These are phyloP conservation scores for Oscheius sp. DNA, from an alignment of 2,888 invertebrate species.

Conservation along the genomic window DNA sequence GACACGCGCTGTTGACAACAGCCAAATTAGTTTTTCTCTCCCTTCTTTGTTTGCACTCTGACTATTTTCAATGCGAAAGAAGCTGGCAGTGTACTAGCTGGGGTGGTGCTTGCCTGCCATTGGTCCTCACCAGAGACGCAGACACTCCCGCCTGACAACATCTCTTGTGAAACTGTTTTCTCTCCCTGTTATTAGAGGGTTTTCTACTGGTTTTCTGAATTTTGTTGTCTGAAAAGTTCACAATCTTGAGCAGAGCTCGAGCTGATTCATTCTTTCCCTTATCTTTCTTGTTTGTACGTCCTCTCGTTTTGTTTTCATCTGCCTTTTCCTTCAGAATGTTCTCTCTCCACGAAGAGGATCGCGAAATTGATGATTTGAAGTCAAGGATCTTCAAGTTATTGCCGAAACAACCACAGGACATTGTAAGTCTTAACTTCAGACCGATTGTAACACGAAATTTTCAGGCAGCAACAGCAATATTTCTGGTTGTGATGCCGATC, in stretches of 20 bases:
- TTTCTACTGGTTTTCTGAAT: background rate
- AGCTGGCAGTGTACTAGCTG: background rate
- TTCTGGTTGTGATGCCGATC: conserved; percentile 61
- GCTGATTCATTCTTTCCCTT: background rate
- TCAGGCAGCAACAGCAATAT: conserved; percentile 62
- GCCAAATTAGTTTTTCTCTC: too few species aligned
- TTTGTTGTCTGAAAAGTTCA: background rate
- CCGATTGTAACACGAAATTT: conserved; percentile 13
- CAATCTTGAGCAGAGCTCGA: background rate
- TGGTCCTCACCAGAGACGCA: conserved; percentile 24
- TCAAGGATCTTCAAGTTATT: conserved; percentile 41
- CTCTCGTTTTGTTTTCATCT: background rate
- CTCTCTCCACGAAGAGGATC: conserved; percentile 16
- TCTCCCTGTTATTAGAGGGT: background rate
- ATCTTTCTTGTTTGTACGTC: background rate
- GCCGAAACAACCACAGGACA: conserved; percentile 65
- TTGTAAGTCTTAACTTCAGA: conserved; percentile 52
- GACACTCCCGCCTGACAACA: conserved; percentile 9
- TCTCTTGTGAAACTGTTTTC: background rate
- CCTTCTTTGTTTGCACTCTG: too few species aligned
- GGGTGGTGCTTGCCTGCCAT: background rate
- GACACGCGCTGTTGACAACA: too few species aligned
- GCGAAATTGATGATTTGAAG: conserved; percentile 37
- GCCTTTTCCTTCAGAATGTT: conserved; percentile 15
- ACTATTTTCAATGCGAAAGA: too few species aligned